A percentile compares a stretch with the other conserved stretches of the same genome.
Evolutionary conservation across 2,113 vertebrate genomes (phyloP).

Genomic region (Vicugna pacos): DNA sequence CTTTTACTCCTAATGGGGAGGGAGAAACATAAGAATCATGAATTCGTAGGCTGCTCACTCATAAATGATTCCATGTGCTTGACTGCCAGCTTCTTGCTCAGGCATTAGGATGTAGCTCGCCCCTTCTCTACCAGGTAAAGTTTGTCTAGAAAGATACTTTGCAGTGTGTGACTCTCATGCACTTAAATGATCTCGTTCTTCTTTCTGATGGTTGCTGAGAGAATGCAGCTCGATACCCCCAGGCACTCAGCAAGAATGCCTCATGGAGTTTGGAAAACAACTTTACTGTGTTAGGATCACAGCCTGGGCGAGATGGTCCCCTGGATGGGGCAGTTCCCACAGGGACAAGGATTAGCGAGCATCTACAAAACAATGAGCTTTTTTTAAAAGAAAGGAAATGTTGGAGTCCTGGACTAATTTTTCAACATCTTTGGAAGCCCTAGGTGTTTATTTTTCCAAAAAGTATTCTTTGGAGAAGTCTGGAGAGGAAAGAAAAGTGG

Average conservation of each 20-base stretch:
- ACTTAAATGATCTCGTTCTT: background rate
- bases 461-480: background rate
- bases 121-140: background rate
- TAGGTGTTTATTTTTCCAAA: background rate
- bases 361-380: background rate
- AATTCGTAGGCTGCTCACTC: background rate
- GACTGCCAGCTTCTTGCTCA: background rate
- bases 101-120: too few species aligned
- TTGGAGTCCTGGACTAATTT: background rate
- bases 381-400: background rate
- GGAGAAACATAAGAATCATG: background rate
- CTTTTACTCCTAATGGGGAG: background rate
- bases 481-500: background rate
- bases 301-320: background rate
- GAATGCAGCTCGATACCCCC: background rate
- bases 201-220: background rate
- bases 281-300: background rate
- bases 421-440: conserved; percentile 1
- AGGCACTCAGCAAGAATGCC: background rate
- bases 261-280: background rate
- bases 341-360: background rate
- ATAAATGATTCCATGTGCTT: background rate
- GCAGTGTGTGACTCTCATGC: background rate
- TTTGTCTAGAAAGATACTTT: background rate
- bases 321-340: background rate